Evolutionary conservation across 2,797 vertebrate genomes (phyloP), one percentile per base, ranked within the genome.

Genomic region (Urocyon cinereoargenteus): DNA sequence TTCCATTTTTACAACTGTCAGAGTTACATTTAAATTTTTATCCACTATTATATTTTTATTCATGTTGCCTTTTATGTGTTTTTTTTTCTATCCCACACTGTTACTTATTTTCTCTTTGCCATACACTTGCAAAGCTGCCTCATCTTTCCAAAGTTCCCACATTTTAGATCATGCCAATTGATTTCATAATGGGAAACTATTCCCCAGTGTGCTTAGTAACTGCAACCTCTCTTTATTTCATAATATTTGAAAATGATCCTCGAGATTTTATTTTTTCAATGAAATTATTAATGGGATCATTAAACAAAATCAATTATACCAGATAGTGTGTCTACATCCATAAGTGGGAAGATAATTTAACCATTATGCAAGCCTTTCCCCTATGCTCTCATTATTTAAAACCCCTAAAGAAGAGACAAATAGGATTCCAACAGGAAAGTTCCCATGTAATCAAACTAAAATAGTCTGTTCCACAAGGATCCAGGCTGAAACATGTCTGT

Each of bases 211-310:
- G 10, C 12, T 73, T 66, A 55, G 62, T 82, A 92, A 96, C 55
- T 96, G 14, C 6, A 91, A n/a, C 64, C 53, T 97, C 24, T 89
- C 73, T 75, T 93, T 87, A 91, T 61, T 94, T 89, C 77, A 70
- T 79, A 75, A 75, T 78, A 90, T 97, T 94, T 95, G 57, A 96
- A 96, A 95, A 95, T 77, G 81, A 90, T 95, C 15, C 82, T 94
- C 53, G 89, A 70, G 3, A 84, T 92, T 64, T 94, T 68, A 68
- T 36, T 68, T 66, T 62, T 68, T 93, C 94, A 97, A 78, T 83
- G 34, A 83, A 95, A 92, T 95, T 94, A 95, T 96, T 96, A 95
- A 92, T 96, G n/a, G 57, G 49, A 86, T 94, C 82, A 95, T 97
- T 97, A 97, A 92, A 55, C 64, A 84, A 28, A 96, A 86, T 95